These are phyloP conservation scores for Cottoperca gobio DNA, from an alignment of 2,797 vertebrate species.

Conservation along the genomic window DNA sequence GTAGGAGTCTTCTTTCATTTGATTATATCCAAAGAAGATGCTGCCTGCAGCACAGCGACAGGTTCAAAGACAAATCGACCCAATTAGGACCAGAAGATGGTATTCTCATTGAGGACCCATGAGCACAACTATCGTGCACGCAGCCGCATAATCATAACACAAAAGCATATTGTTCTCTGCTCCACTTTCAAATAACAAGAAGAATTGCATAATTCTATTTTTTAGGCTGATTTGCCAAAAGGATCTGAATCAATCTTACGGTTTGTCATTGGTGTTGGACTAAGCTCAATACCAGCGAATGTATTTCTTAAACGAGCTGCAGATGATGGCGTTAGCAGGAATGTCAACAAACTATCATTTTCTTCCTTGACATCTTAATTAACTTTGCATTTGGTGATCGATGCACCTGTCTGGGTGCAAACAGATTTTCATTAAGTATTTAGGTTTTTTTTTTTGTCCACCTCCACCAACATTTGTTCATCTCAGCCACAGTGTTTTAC, in stretches of 20 bases:
- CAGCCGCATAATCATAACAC: conserved; percentile 29
- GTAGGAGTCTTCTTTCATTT: conserved; percentile 72
- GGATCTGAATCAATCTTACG: not conserved
- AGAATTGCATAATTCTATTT: conserved; percentile 29
- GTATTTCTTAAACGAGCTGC: conserved; percentile 2
- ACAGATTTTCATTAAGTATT: rapidly evolving
- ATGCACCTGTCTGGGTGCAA: not conserved
- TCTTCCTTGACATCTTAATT: conserved; percentile 41
- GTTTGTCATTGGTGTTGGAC: not conserved
- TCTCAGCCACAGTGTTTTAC: not conserved
- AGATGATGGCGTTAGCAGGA: conserved; percentile 28
- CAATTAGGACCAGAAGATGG: conserved; percentile 68
- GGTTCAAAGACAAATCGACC: conserved; percentile 72
- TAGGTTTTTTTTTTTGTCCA: not conserved
- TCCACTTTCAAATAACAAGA: conserved; percentile 12
- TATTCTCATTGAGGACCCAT: conserved; percentile 51
- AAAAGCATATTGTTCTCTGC: conserved; percentile 28
- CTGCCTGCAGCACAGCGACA: conserved; percentile 57
- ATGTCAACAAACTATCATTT: conserved; percentile 33
- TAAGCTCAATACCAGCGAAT: not conserved
- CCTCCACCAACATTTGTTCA: not conserved
- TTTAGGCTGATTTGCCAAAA: conserved; percentile 1
- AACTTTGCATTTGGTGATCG: conserved; percentile 29
- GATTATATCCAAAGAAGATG: conserved; percentile 63
- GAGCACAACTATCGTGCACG: conserved; percentile 30